Evolutionary conservation across 2,113 vertebrate genomes (phyloP).

Genomic region (Ancistrus triradiatus): DNA sequence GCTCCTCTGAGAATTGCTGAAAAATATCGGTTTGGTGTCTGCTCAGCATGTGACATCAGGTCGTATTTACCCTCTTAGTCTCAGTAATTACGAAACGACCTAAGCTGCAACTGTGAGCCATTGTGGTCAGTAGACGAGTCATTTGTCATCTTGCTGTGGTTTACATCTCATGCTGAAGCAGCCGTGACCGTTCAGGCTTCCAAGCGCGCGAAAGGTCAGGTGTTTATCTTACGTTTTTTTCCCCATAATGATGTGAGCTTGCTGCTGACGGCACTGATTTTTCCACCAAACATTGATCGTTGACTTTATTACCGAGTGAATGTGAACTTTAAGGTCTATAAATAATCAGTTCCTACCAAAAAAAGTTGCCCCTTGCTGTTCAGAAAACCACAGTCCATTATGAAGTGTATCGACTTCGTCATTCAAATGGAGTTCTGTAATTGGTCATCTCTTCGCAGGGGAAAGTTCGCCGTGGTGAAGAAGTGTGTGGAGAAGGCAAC

Average conservation of each 20-base stretch:
- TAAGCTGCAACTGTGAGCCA: neutral
- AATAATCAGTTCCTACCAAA: no score
- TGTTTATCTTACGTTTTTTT: neutral
- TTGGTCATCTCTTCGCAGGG: constrained; percentile 67
- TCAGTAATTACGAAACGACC: neutral
- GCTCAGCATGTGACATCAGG: neutral
- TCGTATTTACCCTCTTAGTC: neutral
- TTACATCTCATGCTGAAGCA: neutral
- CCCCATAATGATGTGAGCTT: neutral
- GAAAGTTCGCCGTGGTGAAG: constrained; percentile 95
- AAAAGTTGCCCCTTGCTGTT: no score
- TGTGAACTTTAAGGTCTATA: no score
- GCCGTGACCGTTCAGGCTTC: neutral
- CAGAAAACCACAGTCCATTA: no score
- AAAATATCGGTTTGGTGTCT: neutral
- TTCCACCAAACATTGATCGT: no score
- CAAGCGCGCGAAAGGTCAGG: no score
- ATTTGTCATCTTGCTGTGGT: neutral
- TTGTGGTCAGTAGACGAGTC: neutral
- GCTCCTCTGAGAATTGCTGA: no score
- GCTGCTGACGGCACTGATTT: neutral
- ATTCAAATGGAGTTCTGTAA: no score
- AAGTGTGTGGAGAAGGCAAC: constrained; percentile 89
- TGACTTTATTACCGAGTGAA: no score
- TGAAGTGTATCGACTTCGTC: no score